phyloP scores from a whole-genome alignment of 2,888 invertebrate genomes.

The Tenthredo amoena region DNA sequence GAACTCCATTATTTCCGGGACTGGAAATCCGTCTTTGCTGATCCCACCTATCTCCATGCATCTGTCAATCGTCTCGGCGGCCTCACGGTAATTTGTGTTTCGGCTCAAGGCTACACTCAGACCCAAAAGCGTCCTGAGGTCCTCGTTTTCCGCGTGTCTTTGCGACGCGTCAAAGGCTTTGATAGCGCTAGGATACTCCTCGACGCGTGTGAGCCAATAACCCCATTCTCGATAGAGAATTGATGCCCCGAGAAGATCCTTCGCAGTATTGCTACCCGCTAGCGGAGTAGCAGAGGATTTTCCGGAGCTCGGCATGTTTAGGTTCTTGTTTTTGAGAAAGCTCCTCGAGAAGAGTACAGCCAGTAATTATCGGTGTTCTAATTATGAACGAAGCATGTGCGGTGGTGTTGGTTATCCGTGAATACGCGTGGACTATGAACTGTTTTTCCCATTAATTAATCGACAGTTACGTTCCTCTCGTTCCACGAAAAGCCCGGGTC shows the following conservation, averaged over 20 bases:
- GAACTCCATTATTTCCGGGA: not conserved
- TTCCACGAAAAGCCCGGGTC: not conserved
- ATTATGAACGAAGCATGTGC: not conserved
- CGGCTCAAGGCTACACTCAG: constrained; percentile 65
- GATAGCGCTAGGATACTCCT: constrained; percentile 63
- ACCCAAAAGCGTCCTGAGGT: constrained; percentile 67
- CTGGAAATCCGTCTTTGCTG: not conserved
- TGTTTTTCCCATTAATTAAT: not conserved
- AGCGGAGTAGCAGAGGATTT: not conserved
- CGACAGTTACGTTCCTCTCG: not conserved
- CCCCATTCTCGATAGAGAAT: constrained; percentile 72
- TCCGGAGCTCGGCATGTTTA: constrained; percentile 4
- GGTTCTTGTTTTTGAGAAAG: not conserved
- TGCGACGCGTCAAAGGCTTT: constrained; percentile 67
- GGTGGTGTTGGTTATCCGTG: not conserved
- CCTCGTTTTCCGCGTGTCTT: constrained; percentile 59
- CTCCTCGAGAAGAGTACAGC: not conserved
- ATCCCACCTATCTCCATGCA: constrained; percentile 69
- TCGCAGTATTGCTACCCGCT: constrained; percentile 52
- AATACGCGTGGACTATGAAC: not conserved
- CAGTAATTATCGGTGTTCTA: not conserved
- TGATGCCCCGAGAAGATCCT: constrained; percentile 63
- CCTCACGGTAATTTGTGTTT: constrained; percentile 65
- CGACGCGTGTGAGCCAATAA: constrained; percentile 62
- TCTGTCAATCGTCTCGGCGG: constrained; percentile 63